These are phyloP conservation scores for Oryctes rhinoceros DNA, from an alignment of 1,140 invertebrate genomes.

Conservation along the genomic window DNA sequence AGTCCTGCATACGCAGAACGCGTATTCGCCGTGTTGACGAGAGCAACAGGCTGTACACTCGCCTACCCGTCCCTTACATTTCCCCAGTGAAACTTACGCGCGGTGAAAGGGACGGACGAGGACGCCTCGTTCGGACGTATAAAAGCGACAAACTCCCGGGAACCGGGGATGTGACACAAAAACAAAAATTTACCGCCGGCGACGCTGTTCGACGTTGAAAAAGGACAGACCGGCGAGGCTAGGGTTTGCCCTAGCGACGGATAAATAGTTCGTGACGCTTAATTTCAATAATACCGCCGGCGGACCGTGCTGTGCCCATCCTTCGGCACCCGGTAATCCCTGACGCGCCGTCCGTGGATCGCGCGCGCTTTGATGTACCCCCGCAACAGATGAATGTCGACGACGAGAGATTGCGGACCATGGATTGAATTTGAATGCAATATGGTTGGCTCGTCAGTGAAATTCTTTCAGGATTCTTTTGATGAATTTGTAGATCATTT, in stretches of 20 bases:
- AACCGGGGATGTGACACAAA: neutral
- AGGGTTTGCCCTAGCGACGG: neutral
- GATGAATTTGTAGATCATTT: too few relatives aligned
- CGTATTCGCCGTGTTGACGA: too few relatives aligned
- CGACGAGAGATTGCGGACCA: neutral
- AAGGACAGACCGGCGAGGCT: neutral
- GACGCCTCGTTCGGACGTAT: too few relatives aligned
- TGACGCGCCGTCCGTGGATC: neutral
- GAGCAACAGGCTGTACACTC: too few relatives aligned
- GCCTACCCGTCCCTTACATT: too few relatives aligned
- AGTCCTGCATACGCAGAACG: too few relatives aligned
- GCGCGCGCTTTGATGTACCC: slow-evolving; percentile 8
- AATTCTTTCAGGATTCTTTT: too few relatives aligned
- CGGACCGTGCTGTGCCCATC: neutral
- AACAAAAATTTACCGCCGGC: neutral
- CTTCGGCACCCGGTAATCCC: neutral
- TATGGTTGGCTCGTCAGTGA: neutral
- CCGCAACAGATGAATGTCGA: slow-evolving; percentile 29
- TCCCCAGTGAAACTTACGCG: too few relatives aligned
- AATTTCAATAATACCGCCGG: slow-evolving; percentile 29
- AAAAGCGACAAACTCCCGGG: too few relatives aligned
- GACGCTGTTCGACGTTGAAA: neutral
- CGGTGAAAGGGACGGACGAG: too few relatives aligned
- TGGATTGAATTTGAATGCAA: neutral
- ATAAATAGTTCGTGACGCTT: slow-evolving; percentile 28